Evolutionary conservation across 2,797 vertebrate species (phyloP).

Genomic region (Anniella stebbinsi): DNA sequence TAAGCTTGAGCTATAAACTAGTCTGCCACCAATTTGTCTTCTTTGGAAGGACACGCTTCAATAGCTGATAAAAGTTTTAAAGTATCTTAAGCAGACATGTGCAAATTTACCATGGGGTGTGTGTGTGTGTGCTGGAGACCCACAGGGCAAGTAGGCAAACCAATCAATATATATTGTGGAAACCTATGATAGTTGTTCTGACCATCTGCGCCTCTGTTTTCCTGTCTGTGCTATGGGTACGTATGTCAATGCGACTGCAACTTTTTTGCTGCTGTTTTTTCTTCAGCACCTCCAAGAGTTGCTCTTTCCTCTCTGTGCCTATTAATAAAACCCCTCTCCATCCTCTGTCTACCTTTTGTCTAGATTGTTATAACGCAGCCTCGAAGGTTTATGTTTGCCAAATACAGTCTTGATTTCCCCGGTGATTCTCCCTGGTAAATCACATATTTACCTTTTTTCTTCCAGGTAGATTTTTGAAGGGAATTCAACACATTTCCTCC

Average conservation of each 20-base stretch:
- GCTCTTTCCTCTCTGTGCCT: background rate
- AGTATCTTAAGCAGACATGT: background rate
- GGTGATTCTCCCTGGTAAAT: background rate
- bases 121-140: background rate
- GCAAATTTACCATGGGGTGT: background rate
- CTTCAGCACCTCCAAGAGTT: background rate
- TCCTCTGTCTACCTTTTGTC: background rate
- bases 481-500: background rate
- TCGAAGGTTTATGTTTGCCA: background rate
- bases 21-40: background rate
- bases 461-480: background rate
- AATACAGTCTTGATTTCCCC: background rate
- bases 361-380: background rate
- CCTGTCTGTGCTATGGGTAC: background rate
- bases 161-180: background rate
- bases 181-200: background rate
- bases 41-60: constrained; percentile 46
- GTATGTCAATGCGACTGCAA: background rate
- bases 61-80: constrained; percentile 36
- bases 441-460: background rate
- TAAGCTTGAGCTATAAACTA: background rate
- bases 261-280: background rate
- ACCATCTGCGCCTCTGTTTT: background rate
- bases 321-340: background rate
- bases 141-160: background rate